phyloP scores from a whole-genome alignment of 2,797 vertebrate genomes.

The Cirrhinus mrigala region DNA sequence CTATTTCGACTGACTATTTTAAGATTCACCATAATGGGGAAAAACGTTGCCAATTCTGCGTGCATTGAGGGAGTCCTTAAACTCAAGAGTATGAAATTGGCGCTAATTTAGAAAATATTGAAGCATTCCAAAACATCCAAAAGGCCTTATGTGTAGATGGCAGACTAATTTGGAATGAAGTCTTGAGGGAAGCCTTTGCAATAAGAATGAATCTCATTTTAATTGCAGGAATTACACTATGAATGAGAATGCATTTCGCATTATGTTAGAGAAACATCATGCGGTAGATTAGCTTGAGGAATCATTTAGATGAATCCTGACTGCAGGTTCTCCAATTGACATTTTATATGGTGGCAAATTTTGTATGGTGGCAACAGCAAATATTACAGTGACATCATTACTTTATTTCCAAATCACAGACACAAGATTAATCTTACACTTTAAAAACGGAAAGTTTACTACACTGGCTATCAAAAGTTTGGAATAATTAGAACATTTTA shows the following conservation, averaged over 20 bases:
- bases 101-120: constrained; percentile 6
- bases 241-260: not conserved
- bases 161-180: constrained; percentile 13
- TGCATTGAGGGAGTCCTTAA: constrained; percentile 3
- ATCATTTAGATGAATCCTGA: not conserved
- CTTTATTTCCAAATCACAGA: not conserved
- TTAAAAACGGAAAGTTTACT: not conserved
- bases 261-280: constrained; percentile 15
- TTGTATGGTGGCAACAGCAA: not conserved
- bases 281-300: constrained; percentile 19
- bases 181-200: constrained; percentile 27
- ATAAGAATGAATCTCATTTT: constrained; percentile 24
- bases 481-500: too few relatives aligned
- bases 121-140: constrained; percentile 33
- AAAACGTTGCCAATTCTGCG: constrained; percentile 8
- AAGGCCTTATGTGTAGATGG: not conserved
- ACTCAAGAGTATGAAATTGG: constrained; percentile 4
- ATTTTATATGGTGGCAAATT: not conserved
- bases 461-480: not conserved
- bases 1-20: not conserved
- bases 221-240: constrained; percentile 14
- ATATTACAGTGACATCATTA: not conserved
- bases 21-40: not conserved
- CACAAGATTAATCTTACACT: not conserved
- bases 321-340: not conserved